Evolutionary conservation across 2,888 invertebrate species (phyloP).

Genomic region (Drosophila nigritarsus): DNA sequence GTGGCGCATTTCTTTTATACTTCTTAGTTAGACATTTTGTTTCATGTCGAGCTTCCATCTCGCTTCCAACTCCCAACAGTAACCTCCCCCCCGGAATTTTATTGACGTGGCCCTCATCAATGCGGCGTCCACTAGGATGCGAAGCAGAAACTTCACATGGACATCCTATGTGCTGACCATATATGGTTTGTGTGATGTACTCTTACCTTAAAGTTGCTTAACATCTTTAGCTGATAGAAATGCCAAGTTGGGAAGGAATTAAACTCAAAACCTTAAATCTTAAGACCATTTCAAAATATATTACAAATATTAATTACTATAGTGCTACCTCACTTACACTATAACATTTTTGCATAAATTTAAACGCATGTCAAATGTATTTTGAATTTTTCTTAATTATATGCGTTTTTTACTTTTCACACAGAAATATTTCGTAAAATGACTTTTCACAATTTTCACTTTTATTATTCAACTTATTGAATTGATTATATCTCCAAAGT

Average conservation of each 20-base stretch:
- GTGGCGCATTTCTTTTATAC: constrained; percentile 73
- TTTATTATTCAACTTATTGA: neutral
- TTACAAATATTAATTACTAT: neutral
- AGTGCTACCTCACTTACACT: too few species aligned
- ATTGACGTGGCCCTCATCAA: constrained; percentile 61
- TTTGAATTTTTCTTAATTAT: neutral
- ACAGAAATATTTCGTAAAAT: neutral
- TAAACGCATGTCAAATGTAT: neutral
- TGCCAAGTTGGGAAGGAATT: neutral
- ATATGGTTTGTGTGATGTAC: constrained; percentile 23
- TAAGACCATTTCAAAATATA: neutral
- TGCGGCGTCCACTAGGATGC: constrained; percentile 40
- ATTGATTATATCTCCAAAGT: neutral
- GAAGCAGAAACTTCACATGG: constrained; percentile 42
- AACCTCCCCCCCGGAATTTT: constrained; percentile 8
- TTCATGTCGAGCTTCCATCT: constrained; percentile 63
- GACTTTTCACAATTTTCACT: neutral
- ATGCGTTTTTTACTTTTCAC: neutral
- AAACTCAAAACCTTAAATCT: too few species aligned
- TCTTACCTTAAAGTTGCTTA: constrained; percentile 6
- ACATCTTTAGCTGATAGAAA: neutral
- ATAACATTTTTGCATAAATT: neutral
- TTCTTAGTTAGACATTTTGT: constrained; percentile 75
- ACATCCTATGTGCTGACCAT: constrained; percentile 27
- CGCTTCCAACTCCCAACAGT: neutral